These are phyloP conservation scores for Mnemiopsis leidyi DNA, from an alignment of 37 sponge, comb jelly and placozoan genomes.

Conservation along the genomic window DNA sequence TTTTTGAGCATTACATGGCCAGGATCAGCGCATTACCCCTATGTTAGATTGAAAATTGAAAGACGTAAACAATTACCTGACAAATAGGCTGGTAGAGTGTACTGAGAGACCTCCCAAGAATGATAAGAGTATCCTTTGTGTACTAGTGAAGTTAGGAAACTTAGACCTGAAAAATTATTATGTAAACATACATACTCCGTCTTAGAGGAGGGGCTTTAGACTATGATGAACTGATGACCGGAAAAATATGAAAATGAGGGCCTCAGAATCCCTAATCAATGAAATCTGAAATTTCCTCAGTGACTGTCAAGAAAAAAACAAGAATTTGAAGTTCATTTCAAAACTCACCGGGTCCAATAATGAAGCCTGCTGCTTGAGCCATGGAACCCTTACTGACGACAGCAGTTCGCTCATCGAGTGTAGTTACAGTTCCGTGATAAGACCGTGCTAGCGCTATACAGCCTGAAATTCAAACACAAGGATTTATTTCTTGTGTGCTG, in stretches of 20 bases:
- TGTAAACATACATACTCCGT: too few species aligned
- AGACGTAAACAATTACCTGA: conserved; percentile 22
- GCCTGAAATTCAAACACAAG: too few species aligned
- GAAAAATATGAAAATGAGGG: too few species aligned
- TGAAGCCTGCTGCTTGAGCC: conserved; percentile 53
- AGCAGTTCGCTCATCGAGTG: conserved; percentile 25
- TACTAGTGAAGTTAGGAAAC: conserved; percentile 21
- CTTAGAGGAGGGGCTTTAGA: too few species aligned
- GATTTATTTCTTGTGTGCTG: too few species aligned
- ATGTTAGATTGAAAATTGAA: not conserved
- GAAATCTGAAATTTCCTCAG: too few species aligned
- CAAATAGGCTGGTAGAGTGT: conserved; percentile 33
- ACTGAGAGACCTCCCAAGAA: conserved; percentile 32
- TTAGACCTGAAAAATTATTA: conserved; percentile 10
- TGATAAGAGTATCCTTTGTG: not conserved
- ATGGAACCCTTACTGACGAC: conserved; percentile 49
- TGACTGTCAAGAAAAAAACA: too few species aligned
- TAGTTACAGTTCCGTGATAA: conserved; percentile 28
- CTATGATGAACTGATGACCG: too few species aligned
- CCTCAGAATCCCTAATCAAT: too few species aligned
- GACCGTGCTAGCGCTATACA: conserved; percentile 53
- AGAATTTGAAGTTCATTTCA: too few species aligned
- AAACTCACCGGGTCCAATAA: conserved; percentile 33
- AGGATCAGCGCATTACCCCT: too few species aligned
- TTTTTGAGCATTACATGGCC: too few species aligned